Conservation (phyloP, 2,797 vertebrate species). For the Anguilla marmorata region DNA sequence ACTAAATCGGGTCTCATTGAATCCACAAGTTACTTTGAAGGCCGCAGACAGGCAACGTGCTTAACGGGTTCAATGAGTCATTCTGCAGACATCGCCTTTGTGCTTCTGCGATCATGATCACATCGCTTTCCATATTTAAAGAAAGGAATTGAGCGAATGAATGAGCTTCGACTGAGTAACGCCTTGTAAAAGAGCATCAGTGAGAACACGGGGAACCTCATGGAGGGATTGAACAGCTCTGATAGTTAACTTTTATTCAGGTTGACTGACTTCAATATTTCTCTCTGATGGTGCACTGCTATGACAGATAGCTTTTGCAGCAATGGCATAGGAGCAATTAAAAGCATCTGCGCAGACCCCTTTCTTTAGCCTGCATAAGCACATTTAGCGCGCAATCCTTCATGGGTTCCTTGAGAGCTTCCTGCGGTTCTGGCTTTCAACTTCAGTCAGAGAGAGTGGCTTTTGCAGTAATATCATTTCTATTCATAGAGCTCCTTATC, state of each 20-base stretch:
- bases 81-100: not conserved
- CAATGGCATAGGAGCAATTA: not conserved
- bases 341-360: not conserved
- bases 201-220: not conserved
- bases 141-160: not conserved
- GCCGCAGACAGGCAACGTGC: not conserved
- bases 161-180: not conserved
- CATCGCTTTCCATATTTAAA: not conserved
- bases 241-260: not conserved
- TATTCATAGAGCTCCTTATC: not conserved
- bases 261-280: not conserved
- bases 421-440: not conserved
- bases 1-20: not conserved
- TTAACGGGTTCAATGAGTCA: not conserved
- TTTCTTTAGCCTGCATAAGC: not conserved
- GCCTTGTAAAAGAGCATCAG: not conserved
- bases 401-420: not conserved
- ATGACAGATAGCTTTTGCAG: no score
- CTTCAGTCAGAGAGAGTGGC: not conserved
- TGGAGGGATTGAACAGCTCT: not conserved
- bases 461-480: not conserved
- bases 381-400: not conserved
- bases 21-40: not conserved
- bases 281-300: not conserved
- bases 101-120: not conserved